These are phyloP conservation scores for Actinopyga echinites DNA, from an alignment of 53 echinoderm and acorn worm species.

Conservation along the genomic window DNA sequence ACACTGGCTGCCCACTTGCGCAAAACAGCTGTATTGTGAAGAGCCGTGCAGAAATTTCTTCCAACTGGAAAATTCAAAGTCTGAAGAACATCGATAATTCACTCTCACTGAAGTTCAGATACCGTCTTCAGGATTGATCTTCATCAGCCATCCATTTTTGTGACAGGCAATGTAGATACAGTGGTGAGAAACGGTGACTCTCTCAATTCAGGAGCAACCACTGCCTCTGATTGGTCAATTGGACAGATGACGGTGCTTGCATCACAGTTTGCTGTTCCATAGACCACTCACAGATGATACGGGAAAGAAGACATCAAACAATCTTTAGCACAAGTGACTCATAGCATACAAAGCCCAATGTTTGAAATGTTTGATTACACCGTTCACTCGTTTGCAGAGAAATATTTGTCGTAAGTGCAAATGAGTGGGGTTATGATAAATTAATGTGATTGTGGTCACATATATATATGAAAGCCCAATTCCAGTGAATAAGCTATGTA, in stretches of 20 bases:
- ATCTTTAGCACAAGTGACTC: slow-evolving; percentile 6
- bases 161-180: neutral
- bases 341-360: neutral
- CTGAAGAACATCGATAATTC: neutral
- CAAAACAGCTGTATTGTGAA: too few species aligned
- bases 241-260: neutral
- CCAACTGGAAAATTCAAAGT: too few species aligned
- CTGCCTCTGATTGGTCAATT: neutral
- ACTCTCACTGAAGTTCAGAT: neutral
- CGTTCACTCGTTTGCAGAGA: too few species aligned
- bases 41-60: too few species aligned
- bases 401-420: too few species aligned
- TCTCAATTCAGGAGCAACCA: neutral
- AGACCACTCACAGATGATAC: neutral
- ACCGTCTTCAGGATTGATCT: slow-evolving; percentile 5
- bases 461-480: too few species aligned
- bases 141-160: slow-evolving; percentile 20
- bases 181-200: slow-evolving; percentile 12
- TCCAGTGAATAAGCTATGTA: too few species aligned
- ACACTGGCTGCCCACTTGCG: too few species aligned
- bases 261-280: neutral
- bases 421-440: too few species aligned
- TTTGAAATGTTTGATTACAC: too few species aligned
- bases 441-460: too few species aligned
- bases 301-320: slow-evolving; percentile 12